Conservation (phyloP, 2,888 invertebrate species). For the Euspilapteryx auroguttella region DNA sequence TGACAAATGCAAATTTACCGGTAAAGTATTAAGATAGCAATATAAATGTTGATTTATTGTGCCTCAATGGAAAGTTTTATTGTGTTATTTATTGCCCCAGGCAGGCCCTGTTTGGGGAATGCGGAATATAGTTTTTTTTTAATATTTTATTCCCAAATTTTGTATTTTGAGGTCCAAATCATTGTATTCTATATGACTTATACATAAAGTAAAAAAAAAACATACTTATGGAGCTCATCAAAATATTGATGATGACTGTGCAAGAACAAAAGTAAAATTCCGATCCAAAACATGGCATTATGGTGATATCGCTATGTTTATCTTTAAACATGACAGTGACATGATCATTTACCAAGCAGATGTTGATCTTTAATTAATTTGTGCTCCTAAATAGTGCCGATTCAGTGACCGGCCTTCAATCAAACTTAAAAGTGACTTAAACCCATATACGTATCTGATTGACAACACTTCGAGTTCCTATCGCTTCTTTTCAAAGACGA, state of each 20-base stretch:
- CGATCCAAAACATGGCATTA: too few relatives aligned
- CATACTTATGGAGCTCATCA: too few relatives aligned
- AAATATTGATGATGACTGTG: too few relatives aligned
- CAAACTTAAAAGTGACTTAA: slow-evolving; percentile 28
- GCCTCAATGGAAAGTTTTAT: too few relatives aligned
- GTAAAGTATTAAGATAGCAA: slow-evolving; percentile 3
- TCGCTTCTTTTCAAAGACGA: too few relatives aligned
- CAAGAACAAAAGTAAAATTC: too few relatives aligned
- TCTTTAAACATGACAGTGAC: slow-evolving; percentile 4
- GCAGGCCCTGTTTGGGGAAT: neutral
- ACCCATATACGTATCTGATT: slow-evolving; percentile 29
- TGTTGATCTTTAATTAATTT: slow-evolving; percentile 25
- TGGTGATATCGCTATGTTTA: neutral
- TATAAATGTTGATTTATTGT: slow-evolving; percentile 1
- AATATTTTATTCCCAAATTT: too few relatives aligned
- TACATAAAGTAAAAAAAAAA: too few relatives aligned
- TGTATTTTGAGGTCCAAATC: too few relatives aligned
- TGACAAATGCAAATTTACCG: slow-evolving; percentile 5
- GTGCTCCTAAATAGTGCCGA: slow-evolving; percentile 21
- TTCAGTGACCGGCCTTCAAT: slow-evolving; percentile 28
- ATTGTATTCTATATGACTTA: too few relatives aligned
- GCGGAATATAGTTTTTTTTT: too few relatives aligned
- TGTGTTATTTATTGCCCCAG: slow-evolving; percentile 2
- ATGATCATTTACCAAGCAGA: slow-evolving; percentile 5
- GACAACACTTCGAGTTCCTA: too few relatives aligned